Evolutionary conservation across 1,140 invertebrate species (phyloP).

Genomic region (Lasaia peninsularis): DNA sequence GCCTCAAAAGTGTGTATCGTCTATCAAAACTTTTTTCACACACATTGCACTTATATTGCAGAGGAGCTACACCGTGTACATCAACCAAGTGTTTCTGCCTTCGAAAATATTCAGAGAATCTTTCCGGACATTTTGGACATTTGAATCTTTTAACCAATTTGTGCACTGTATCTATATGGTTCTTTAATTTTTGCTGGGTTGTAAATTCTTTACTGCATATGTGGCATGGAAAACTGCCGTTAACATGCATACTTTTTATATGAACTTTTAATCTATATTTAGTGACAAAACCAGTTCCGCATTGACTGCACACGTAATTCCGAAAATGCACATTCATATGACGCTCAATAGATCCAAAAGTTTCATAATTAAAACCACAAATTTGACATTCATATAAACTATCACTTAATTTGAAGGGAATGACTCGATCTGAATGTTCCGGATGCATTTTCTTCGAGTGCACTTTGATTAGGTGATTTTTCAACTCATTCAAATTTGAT

Average conservation of each 20-base stretch:
- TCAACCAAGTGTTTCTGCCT: slow-evolving; percentile 60
- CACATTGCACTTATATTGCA: slow-evolving; percentile 61
- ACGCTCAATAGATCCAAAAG: slow-evolving; percentile 59
- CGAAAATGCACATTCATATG: slow-evolving; percentile 68
- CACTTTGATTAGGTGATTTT: slow-evolving; percentile 44
- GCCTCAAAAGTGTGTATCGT: slow-evolving; percentile 52
- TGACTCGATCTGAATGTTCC: slow-evolving; percentile 48
- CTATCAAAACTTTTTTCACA: slow-evolving; percentile 58
- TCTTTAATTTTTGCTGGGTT: slow-evolving; percentile 53
- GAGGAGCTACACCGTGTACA: slow-evolving; percentile 43
- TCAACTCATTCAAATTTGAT: slow-evolving; percentile 47
- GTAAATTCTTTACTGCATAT: slow-evolving; percentile 54
- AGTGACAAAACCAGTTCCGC: slow-evolving; percentile 59
- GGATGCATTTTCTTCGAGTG: slow-evolving; percentile 49
- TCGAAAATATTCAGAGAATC: slow-evolving; percentile 59
- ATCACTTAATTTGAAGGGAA: slow-evolving; percentile 51
- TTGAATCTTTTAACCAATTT: slow-evolving; percentile 59
- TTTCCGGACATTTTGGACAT: slow-evolving; percentile 54
- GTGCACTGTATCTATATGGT: slow-evolving; percentile 55
- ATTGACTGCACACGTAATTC: slow-evolving; percentile 64
- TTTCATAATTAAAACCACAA: slow-evolving; percentile 57
- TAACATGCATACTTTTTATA: slow-evolving; percentile 51
- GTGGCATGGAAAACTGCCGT: slow-evolving; percentile 49
- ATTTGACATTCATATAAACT: slow-evolving; percentile 48
- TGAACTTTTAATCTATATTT: slow-evolving; percentile 64